A percentile compares a stretch with the other conserved stretches of the same genome.
These are phyloP conservation scores for Marisa cornuarietis DNA, from an alignment of 1,140 invertebrate genomes.

Conservation along the genomic window DNA sequence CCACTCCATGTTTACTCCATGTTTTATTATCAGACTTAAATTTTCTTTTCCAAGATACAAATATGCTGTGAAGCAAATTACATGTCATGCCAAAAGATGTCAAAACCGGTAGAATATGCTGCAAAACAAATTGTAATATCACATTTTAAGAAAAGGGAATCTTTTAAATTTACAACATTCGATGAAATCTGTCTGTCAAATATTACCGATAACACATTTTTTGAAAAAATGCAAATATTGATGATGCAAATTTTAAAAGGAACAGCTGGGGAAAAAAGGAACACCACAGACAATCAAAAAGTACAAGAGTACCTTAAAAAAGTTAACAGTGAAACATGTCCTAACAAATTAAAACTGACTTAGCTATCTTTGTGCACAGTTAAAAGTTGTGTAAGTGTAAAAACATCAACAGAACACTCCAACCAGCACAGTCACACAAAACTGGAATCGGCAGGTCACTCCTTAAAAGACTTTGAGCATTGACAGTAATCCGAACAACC, in stretches of 20 bases:
- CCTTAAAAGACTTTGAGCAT: slow-evolving; percentile 7
- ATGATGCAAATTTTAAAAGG: no score
- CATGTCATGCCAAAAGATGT: slow-evolving; percentile 9
- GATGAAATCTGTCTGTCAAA: slow-evolving; percentile 25
- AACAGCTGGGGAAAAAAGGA: no score
- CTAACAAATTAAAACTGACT: background rate
- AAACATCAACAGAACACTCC: slow-evolving; percentile 10
- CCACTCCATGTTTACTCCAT: no score
- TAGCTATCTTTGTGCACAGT: background rate
- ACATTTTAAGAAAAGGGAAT: slow-evolving; percentile 13
- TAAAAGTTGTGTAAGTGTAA: background rate
- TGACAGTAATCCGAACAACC: background rate
- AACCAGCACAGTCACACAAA: background rate
- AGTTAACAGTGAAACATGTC: background rate
- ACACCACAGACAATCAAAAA: background rate
- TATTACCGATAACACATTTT: slow-evolving; percentile 24
- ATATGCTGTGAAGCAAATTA: slow-evolving; percentile 7
- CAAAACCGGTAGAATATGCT: slow-evolving; percentile 9
- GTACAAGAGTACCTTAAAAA: background rate
- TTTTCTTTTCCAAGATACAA: slow-evolving; percentile 16
- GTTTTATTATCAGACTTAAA: background rate
- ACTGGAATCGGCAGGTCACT: background rate
- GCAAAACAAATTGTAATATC: slow-evolving; percentile 12
- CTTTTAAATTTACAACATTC: slow-evolving; percentile 28
- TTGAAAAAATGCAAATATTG: slow-evolving; percentile 3